Conservation (phyloP, 2,797 vertebrate genomes). For the Falco peregrinus region DNA sequence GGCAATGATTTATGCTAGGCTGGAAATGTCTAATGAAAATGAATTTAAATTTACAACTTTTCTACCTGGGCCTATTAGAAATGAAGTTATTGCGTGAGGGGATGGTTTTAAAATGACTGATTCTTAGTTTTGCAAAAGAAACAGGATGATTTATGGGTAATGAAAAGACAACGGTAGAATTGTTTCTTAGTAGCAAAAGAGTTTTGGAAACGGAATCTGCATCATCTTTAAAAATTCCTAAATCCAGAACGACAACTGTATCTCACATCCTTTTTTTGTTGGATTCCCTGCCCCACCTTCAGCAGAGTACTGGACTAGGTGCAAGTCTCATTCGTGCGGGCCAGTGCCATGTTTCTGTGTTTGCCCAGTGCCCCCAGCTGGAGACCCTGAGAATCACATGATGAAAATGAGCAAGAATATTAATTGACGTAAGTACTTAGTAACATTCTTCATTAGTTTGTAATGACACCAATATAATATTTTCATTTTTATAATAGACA, state of each 20-base stretch:
- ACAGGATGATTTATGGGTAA: neutral
- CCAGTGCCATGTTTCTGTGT: neutral
- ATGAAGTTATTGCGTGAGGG: neutral
- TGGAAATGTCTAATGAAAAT: neutral
- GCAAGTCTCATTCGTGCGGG: rapidly evolving
- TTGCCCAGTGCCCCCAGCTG: conserved; percentile 55
- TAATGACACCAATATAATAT: neutral
- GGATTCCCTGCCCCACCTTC: neutral
- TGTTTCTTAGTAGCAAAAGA: neutral
- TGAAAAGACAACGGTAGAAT: neutral
- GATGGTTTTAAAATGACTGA: neutral
- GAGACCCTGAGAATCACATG: conserved; percentile 19
- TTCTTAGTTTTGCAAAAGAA: neutral
- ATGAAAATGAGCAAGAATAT: neutral
- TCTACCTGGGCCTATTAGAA: neutral
- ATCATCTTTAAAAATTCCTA: neutral
- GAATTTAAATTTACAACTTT: neutral
- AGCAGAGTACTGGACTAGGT: too few species aligned
- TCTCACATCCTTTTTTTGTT: neutral
- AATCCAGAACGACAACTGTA: neutral
- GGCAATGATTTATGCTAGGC: neutral
- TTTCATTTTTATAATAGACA: neutral
- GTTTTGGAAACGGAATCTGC: neutral
- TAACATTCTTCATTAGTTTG: neutral
- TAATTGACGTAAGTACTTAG: neutral